These are phyloP conservation scores for Colletes latitarsis DNA, from an alignment of 1,140 invertebrate genomes.

Conservation along the genomic window DNA sequence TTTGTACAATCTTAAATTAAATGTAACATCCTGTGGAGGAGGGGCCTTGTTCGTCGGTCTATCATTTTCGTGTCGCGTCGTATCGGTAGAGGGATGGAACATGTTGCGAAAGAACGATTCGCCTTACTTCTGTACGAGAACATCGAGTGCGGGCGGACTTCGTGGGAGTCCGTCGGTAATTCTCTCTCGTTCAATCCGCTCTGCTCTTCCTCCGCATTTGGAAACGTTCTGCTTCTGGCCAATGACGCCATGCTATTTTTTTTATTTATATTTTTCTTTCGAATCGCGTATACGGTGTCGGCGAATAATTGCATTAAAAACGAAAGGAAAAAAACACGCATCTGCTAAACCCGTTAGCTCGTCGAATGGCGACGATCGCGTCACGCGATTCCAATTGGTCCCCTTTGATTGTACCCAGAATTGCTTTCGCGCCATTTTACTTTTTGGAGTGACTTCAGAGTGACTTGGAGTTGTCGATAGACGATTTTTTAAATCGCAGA, in stretches of 20 bases:
- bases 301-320: constrained; percentile 14
- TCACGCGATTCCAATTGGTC: neutral
- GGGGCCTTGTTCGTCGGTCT: neutral
- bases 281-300: neutral
- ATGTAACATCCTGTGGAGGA: too few relatives aligned
- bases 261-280: neutral
- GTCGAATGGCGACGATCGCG: neutral
- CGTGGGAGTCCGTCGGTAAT: constrained; percentile 59
- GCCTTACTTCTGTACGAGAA: constrained; percentile 33
- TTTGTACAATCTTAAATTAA: too few relatives aligned
- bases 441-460: too few relatives aligned
- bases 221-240: constrained; percentile 52
- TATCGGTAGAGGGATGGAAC: constrained; percentile 20
- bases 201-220: constrained; percentile 56
- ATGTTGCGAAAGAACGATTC: constrained; percentile 56
- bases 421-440: neutral
- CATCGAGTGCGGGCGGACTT: constrained; percentile 50
- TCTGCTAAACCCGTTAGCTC: neutral
- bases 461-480: too few relatives aligned
- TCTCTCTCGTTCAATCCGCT: constrained; percentile 32
- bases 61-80: constrained; percentile 25
- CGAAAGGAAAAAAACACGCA: neutral
- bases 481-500: too few relatives aligned
- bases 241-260: constrained; percentile 36
- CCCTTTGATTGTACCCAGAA: neutral